phyloP scores from a whole-genome alignment of 2,797 vertebrate species.

The Platyrinchus mystaceus region DNA sequence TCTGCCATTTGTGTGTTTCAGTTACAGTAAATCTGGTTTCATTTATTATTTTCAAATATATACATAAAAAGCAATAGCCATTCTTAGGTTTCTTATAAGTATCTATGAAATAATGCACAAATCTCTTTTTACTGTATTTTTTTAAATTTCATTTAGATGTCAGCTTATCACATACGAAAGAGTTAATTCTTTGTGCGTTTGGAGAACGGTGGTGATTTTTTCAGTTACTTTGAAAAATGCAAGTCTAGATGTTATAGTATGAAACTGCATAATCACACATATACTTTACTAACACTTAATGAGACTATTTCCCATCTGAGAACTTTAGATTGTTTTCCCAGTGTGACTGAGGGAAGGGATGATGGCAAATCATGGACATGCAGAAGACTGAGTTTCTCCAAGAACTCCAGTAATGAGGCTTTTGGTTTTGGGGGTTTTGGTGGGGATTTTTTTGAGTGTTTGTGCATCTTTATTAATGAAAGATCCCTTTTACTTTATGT shows the following conservation, averaged over 20 bases:
- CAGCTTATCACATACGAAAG: background rate
- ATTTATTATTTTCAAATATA: background rate
- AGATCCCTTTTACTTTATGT: background rate
- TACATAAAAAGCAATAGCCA: background rate
- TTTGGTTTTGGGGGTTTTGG: fast-evolving
- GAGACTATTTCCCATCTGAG: background rate
- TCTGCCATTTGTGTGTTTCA: background rate
- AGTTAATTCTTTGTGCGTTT: background rate
- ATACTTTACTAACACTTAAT: background rate
- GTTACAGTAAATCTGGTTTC: background rate
- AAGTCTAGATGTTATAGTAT: background rate
- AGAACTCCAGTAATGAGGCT: background rate
- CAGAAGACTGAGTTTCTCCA: background rate
- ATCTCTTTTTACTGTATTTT: background rate
- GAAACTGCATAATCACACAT: background rate
- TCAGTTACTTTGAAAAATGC: background rate
- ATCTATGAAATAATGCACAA: background rate
- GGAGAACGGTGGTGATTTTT: background rate
- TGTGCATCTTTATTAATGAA: background rate
- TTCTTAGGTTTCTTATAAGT: background rate
- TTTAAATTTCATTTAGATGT: background rate
- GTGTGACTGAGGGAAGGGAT: background rate
- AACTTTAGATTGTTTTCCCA: background rate
- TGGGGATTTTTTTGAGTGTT: background rate
- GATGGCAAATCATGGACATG: background rate